Evolutionary conservation across 2,888 invertebrate genomes (phyloP), one percentile per base, ranked within the genome.

Genomic region (Eretmocerus hayati): DNA sequence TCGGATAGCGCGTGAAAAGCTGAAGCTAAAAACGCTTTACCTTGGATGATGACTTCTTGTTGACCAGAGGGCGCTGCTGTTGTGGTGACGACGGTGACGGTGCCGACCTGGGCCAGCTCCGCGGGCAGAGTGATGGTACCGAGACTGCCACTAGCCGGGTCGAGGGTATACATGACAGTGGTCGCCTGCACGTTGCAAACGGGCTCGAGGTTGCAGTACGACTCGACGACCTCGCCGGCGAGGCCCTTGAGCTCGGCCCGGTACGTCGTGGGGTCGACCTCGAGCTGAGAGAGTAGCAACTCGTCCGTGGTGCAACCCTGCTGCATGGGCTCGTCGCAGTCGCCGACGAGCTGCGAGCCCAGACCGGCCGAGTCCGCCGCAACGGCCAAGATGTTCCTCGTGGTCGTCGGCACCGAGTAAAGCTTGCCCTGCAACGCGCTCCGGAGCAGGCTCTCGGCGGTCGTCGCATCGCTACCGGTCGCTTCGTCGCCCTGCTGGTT

Each of bases 401-500:
- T 15, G 2, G 18, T 19, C n/a, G 6, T 36, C 20, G 3, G 20
- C 21, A 9, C 42, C 13, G 39, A 15, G 9, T 70, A 71, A 1
- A 71, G 80, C 75, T 90, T 89, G 38, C 90, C 90, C 69, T 90
- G 90, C 55, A 90, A 76, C 9, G 90, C 90, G 66, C 84, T 90
- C 59, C 90, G 77, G 55, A 90, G 72, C 55, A 90, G 72, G 23
- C 89, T 89, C 64, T 89, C 89, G 18, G 85, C 73, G 5, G 75
- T 72, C 18, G 71, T 70, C 6, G n/a, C n/a, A n/a, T 58, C 60
- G 0, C 60, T n/a, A n/a, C n/a, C n/a, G n/a, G n/a, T n/a, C n/a
- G n/a, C n/a, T n/a, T n/a, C n/a, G n/a, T n/a, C n/a, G n/a, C n/a
- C n/a, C 30, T 44, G 46, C 19, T 51, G 38, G 32, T 85, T 87